These are phyloP conservation scores for Heliopora coerulea DNA, from an alignment of 92 coral and sea anemone species.

Conservation along the genomic window DNA sequence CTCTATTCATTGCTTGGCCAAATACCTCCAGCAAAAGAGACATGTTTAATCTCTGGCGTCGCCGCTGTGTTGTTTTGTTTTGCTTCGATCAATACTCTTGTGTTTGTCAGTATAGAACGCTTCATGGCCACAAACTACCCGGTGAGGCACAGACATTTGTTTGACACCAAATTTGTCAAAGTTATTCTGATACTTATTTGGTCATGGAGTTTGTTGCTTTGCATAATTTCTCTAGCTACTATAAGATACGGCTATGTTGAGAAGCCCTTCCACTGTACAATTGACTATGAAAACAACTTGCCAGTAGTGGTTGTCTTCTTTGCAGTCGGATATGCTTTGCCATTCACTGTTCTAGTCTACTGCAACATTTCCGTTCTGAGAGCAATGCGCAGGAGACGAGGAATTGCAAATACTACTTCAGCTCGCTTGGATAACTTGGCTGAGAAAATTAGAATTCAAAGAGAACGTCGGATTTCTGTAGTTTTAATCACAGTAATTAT, in stretches of 20 bases:
- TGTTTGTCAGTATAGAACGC: conserved; percentile 13
- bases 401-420: background rate
- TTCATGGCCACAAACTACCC: conserved; percentile 3
- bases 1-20: background rate
- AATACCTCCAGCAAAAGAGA: background rate
- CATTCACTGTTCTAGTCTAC: background rate
- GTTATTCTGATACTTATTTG: background rate
- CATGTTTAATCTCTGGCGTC: conserved; percentile 4
- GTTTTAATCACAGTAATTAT: conserved; percentile 8
- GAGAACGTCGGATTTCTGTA: background rate
- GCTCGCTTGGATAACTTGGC: background rate
- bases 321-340: background rate
- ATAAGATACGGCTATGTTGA: background rate
- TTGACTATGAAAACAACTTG: background rate
- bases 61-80: background rate
- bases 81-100: conserved; percentile 1
- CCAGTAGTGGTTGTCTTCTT: background rate
- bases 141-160: background rate
- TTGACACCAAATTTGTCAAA: background rate
- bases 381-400: background rate
- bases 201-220: background rate
- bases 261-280: conserved; percentile 5
- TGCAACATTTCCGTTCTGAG: background rate
- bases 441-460: background rate
- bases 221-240: background rate